phyloP scores from a whole-genome alignment of 2,113 vertebrate species.

The Agelaius phoeniceus region DNA sequence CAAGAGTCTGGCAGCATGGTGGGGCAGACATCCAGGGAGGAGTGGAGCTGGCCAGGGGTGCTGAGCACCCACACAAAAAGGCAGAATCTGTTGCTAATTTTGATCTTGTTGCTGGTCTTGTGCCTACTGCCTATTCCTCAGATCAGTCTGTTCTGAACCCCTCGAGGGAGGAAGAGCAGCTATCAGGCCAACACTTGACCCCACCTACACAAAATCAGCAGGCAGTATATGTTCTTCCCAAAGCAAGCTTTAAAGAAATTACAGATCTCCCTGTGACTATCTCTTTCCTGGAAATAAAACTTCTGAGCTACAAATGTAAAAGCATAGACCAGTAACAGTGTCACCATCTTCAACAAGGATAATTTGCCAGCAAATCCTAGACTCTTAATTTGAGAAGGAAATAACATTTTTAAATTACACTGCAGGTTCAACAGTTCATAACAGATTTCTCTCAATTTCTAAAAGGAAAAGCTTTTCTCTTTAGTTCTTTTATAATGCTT shows the following conservation, averaged over 20 bases:
- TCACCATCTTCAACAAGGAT: not conserved
- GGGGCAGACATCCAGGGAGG: not conserved
- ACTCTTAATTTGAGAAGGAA: not conserved
- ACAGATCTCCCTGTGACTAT: not conserved
- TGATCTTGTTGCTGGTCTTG: not conserved
- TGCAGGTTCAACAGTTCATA: slow-evolving; percentile 4
- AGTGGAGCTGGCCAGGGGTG: not conserved
- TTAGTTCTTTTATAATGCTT: slow-evolving; percentile 43
- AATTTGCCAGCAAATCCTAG: not conserved
- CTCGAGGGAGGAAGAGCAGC: not conserved
- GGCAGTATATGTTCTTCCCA: not conserved
- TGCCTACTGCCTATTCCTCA: not conserved
- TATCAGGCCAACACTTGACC: not conserved
- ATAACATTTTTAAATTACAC: slow-evolving; percentile 18
- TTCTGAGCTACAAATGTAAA: not conserved
- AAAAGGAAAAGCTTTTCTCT: not conserved
- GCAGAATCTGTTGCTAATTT: not conserved
- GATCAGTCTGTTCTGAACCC: not conserved
- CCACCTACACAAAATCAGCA: not conserved
- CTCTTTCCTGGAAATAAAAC: not conserved
- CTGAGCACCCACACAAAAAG: not conserved
- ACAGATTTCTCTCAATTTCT: slow-evolving; percentile 10
- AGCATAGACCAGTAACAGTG: not conserved
- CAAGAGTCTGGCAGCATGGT: not conserved
- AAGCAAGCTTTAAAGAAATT: not conserved